Base-by-base conservation (phyloP, 2,113 vertebrate genomes). In the Oxyura jamaicensis region DNA sequence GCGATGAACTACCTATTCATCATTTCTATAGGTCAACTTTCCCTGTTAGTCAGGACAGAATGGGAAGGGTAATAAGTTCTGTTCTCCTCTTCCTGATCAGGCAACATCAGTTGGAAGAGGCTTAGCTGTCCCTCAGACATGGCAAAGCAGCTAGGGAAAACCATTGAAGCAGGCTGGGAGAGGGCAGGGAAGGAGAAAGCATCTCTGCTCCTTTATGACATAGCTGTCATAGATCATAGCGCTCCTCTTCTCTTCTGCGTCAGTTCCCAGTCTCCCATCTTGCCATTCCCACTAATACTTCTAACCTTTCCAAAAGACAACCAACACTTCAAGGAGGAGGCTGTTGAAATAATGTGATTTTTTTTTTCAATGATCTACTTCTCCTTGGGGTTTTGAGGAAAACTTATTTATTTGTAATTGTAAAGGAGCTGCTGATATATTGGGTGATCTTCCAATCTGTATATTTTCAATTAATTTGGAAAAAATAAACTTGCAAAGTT, bases 121-220 rank as follows among this genome's bases (percentile, higher is more conserved):
- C 26, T 46, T 46, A 44, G 20, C 13, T 20, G 1, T 31, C 19
- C 81, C 10, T 41, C 1, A 0, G 44, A 5, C 13, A 11, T 39
- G 28, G 41, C 29, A 59, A 81, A 44, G 59, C 18, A 44, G 20
- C 5, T 55, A 78, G 50, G 20, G 25, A 17, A 53, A 3, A 8
- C 13, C 6, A 36, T 29, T 58, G 26, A 5, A 68, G 16, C 13
- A 36, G 18, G 13, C 4, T 78, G 41, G 19, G 29, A 26, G 48
- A 46, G 3, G 7, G 19, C 39, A 75, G 36, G 23, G 50, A 36
- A 13, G 33, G 52, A 35, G 39, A 39, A 39, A 39, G 39, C 39
- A 10, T 39, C 39, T 63, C 18, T 23, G 4, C 5, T 74, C 12
- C 14, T 83, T 11, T 35, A 5, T 16, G 5, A 14, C n/a, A 11